phyloP scores from a whole-genome alignment of 2,113 vertebrate genomes.

The Embiotoca jacksoni region DNA sequence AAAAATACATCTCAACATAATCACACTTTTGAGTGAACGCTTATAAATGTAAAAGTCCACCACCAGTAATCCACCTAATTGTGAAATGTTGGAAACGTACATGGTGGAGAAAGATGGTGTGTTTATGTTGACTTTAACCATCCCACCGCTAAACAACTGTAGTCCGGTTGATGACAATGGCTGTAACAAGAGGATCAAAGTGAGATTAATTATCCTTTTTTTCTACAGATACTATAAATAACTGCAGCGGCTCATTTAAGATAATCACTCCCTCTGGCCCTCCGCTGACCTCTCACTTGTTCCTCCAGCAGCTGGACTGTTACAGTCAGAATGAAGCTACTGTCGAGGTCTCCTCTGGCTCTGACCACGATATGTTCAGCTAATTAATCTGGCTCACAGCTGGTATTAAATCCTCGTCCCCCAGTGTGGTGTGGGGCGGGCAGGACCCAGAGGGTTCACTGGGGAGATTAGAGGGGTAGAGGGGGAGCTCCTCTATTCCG shows the following conservation, averaged over 20 bases:
- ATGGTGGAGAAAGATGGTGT: constrained; percentile 11
- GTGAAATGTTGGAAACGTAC: constrained; percentile 4
- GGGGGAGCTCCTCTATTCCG: neutral
- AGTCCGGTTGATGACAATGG: constrained; percentile 1
- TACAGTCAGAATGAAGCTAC: constrained; percentile 21
- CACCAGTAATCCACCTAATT: neutral
- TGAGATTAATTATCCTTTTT: constrained; percentile 51
- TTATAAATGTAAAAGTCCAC: neutral
- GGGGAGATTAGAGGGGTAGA: constrained; percentile 37
- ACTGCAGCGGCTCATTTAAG: constrained; percentile 47
- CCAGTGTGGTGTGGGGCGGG: constrained; percentile 30
- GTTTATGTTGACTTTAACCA: neutral
- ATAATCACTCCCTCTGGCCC: constrained; percentile 48
- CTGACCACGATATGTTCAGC: constrained; percentile 48
- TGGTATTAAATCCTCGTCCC: constrained; percentile 41
- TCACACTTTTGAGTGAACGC: neutral
- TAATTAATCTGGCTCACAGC: constrained; percentile 70
- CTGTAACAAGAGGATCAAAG: constrained; percentile 17
- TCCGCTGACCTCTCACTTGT: constrained; percentile 19
- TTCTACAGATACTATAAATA: constrained; percentile 56
- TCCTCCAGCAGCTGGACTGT: constrained; percentile 35
- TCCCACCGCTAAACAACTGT: constrained; percentile 1
- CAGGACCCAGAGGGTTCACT: constrained; percentile 36
- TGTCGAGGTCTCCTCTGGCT: constrained; percentile 37
- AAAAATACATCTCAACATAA: neutral